These are phyloP conservation scores for Crematogaster levior DNA, from an alignment of 2,888 invertebrate genomes.

Conservation along the genomic window DNA sequence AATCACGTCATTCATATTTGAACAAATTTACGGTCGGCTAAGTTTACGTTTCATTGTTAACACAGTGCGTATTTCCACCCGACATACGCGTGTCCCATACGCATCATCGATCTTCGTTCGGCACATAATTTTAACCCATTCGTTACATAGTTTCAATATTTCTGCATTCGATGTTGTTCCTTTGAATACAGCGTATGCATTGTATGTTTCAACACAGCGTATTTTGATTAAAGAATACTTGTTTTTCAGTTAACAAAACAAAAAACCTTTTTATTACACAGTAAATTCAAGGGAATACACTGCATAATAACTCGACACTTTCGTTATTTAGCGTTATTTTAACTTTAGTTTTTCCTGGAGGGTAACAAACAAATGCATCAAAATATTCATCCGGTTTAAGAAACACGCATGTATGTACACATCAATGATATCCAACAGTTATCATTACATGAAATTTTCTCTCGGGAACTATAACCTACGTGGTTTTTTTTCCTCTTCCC, in stretches of 20 bases:
- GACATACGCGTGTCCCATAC: constrained; percentile 33
- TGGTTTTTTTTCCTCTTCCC: neutral
- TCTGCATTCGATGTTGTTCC: constrained; percentile 34
- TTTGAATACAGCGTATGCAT: neutral
- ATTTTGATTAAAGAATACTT: neutral
- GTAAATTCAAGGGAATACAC: neutral
- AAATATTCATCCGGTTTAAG: neutral
- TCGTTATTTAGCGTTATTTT: neutral
- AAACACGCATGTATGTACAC: neutral
- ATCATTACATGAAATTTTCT: constrained; percentile 8
- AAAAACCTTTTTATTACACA: neutral
- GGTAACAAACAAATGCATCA: neutral
- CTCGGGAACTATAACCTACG: constrained; percentile 21
- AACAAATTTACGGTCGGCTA: constrained; percentile 44
- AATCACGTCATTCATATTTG: constrained; percentile 44
- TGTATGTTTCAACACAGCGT: constrained; percentile 17
- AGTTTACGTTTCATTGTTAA: constrained; percentile 53
- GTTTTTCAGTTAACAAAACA: neutral
- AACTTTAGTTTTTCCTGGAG: neutral
- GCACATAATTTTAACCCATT: constrained; percentile 49
- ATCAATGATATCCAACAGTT: neutral
- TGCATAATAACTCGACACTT: neutral
- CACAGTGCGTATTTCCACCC: constrained; percentile 34
- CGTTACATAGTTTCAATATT: constrained; percentile 48
- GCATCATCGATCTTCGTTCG: constrained; percentile 47